Percentiles rank a stretch among this genome's conserved stretches.
Conservation (phyloP, 2,113 vertebrate species). For the Nestor notabilis region DNA sequence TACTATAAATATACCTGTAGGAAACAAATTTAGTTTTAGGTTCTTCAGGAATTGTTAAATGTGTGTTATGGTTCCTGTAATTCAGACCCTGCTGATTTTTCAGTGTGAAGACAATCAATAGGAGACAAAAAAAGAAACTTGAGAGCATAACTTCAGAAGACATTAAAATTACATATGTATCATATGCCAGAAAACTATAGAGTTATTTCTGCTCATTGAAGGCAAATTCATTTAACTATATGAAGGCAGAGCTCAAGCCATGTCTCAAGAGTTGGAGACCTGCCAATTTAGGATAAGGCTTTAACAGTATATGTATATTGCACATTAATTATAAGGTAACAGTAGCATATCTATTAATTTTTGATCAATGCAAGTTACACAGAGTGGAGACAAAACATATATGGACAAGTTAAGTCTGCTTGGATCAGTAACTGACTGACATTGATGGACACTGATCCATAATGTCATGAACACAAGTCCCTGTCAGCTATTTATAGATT, state of each 20-base stretch:
- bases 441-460: background rate
- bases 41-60: background rate
- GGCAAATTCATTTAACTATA: background rate
- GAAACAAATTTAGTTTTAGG: background rate
- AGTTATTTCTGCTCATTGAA: background rate
- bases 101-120: background rate
- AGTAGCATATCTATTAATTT: background rate
- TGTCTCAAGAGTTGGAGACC: background rate
- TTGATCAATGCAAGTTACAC: background rate
- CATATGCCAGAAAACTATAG: background rate
- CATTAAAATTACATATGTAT: background rate
- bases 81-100: background rate
- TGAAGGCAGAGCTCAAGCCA: background rate
- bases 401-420: background rate
- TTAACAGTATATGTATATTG: background rate
- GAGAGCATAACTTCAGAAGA: background rate
- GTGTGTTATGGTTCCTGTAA: rapidly evolving
- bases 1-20: background rate
- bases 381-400: background rate
- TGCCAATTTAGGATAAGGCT: background rate
- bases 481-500: background rate
- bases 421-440: background rate
- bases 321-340: background rate
- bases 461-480: background rate
- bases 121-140: background rate